Conservation (phyloP, 2,113 vertebrate species). For the Alligator mississippiensis region DNA sequence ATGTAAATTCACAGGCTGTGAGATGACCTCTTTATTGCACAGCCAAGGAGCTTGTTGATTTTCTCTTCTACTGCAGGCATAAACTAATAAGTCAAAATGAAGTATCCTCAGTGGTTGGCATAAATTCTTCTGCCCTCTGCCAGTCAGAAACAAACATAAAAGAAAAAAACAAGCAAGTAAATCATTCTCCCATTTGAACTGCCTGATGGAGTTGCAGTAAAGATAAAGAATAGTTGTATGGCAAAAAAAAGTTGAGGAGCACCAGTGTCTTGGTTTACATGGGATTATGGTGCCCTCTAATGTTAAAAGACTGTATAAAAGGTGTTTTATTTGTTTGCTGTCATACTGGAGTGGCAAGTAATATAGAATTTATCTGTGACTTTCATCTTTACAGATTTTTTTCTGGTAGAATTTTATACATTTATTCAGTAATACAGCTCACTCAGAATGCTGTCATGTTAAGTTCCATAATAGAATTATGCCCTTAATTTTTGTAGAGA, state of each 20-base stretch:
- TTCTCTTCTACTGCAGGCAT: not conserved
- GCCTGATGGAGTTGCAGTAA: constrained; percentile 23
- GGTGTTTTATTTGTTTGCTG: not conserved
- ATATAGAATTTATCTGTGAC: not conserved
- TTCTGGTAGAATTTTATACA: not conserved
- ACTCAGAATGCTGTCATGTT: not conserved
- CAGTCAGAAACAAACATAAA: not conserved
- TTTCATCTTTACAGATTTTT: not conserved
- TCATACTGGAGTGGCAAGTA: not conserved
- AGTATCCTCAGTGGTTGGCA: not conserved
- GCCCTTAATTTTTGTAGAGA: not conserved
- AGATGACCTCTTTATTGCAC: not conserved
- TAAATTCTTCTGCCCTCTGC: constrained; percentile 14
- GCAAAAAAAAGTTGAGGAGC: not conserved
- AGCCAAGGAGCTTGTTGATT: not conserved
- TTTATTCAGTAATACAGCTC: not conserved
- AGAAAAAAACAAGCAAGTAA: not conserved
- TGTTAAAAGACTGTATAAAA: constrained; percentile 25
- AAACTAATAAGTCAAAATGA: not conserved
- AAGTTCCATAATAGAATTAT: not conserved
- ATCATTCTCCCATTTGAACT: not conserved
- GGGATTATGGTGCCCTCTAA: constrained; percentile 63
- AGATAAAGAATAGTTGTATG: not conserved
- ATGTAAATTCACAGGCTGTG: not conserved
- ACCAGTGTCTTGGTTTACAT: not conserved